Evolutionary conservation across 1,140 invertebrate genomes (phyloP).

Genomic region (Lepidurus arcticus): DNA sequence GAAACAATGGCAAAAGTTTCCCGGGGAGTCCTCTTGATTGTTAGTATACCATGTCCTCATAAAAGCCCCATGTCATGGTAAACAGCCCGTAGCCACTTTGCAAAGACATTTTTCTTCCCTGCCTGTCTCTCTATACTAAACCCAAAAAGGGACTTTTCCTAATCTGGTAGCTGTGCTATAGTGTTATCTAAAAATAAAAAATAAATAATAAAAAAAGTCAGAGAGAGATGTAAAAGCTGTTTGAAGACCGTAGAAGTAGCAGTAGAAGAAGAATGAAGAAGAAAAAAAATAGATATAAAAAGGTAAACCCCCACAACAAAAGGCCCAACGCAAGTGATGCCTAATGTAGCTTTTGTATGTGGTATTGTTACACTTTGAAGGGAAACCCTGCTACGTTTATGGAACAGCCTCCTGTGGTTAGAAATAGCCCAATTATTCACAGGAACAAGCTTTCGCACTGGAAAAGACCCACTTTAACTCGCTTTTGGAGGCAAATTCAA

Average conservation of each 20-base stretch:
- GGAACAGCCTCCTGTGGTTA: conserved; percentile 16
- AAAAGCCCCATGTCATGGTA: conserved; percentile 18
- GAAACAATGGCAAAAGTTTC: conserved; percentile 16
- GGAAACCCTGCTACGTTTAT: conserved; percentile 16
- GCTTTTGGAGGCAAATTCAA: conserved; percentile 10
- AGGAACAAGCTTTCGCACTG: conserved; percentile 18
- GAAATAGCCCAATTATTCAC: conserved; percentile 15
- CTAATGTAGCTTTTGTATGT: conserved; percentile 8
- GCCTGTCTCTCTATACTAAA: not conserved
- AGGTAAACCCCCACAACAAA: conserved; percentile 6
- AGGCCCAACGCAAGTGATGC: not conserved
- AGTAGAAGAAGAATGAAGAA: not conserved
- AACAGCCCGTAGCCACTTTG: conserved; percentile 12
- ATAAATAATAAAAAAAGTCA: too few relatives aligned
- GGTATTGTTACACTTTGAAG: not conserved
- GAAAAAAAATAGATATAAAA: not conserved
- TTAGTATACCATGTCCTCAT: conserved; percentile 7
- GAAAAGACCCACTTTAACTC: not conserved
- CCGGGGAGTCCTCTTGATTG: not conserved
- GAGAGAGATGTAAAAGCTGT: too few relatives aligned
- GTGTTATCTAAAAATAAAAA: too few relatives aligned
- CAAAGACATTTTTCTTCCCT: not conserved
- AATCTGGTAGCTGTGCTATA: too few relatives aligned
- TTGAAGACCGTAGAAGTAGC: too few relatives aligned
- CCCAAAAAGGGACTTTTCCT: not conserved